Base-by-base conservation (phyloP, 2,797 vertebrate species). In the Myotis daubentonii region DNA sequence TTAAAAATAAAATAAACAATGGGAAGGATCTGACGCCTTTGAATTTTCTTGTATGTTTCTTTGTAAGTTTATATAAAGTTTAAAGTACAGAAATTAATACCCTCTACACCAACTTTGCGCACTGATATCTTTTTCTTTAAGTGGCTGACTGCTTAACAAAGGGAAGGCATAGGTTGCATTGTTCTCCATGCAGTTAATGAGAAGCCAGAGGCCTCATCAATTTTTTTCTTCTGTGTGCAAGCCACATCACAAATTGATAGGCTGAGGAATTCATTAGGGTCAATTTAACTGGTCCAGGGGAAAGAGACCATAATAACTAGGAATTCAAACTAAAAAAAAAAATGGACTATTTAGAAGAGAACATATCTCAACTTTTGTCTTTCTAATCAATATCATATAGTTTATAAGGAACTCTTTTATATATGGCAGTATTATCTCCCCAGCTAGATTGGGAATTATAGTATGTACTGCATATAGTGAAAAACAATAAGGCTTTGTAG, bases 311-410 rank as follows among this genome's bases (percentile, higher is more conserved):
- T 55, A 86, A n/a, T 65, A 68, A 76, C 12, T 41, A 12, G 44
- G 16, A 92, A 83, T 84, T 83, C 33, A 51, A 57, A 55, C 60
- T 20, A 25, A 94, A 20, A 75, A 94, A 20, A 75, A 88, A 70
- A 11, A 23, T 20, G 47, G 28, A 33, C 16, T 78, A 44, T 89
- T 85, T 62, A 36, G 62, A 51, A 94, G 41, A 72, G 36, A 79
- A 33, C 38, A 75, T 36, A 68, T 16, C 16, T 84, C 80, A 94
- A 49, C 41, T 51, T 65, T 88, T 60, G 49, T 57, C 41, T 33
- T 78, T 76, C 44, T 84, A 62, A 36, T 78, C n/a, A 78, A 6
- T 86, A 30, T 83, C 20, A 83, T 30, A 78, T 84, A 71, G 41
- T 44, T 79, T 33, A 85, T 22, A 85, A 78, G 19, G 53, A 62